Evolutionary conservation across 1,140 invertebrate species (phyloP).

Genomic region (Zaprionus gabonicus): DNA sequence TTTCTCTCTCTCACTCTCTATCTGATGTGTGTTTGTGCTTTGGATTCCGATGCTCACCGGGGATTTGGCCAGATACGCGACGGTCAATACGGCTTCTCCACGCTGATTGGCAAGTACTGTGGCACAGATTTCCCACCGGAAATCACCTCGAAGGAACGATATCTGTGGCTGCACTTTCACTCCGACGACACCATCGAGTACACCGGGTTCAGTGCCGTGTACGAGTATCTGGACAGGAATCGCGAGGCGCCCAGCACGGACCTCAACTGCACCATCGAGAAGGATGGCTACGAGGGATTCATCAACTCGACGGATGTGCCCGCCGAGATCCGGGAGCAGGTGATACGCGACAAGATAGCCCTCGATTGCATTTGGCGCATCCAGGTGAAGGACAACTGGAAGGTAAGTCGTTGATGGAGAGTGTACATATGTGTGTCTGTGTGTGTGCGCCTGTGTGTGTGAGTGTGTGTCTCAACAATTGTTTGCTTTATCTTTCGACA

Average conservation of each 20-base stretch:
- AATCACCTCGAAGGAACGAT: conserved; percentile 90
- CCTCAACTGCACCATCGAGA: conserved; percentile 79
- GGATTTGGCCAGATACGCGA: conserved; percentile 86
- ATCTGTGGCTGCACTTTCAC: conserved; percentile 93
- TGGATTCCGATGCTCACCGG: background rate
- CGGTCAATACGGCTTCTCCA: conserved; percentile 94
- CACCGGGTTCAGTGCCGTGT: conserved; percentile 92
- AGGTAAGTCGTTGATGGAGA: conserved; percentile 85
- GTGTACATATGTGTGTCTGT: background rate
- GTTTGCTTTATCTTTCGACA: conserved; percentile 72
- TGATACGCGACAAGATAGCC: conserved; percentile 84
- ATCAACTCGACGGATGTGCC: conserved; percentile 78
- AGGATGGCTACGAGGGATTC: conserved; percentile 72
- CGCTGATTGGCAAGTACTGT: conserved; percentile 89
- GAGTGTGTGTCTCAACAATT: background rate
- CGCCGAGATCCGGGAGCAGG: conserved; percentile 68
- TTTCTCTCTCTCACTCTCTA: too few relatives aligned
- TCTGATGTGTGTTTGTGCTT: too few relatives aligned
- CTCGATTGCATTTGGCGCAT: conserved; percentile 94
- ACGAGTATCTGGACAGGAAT: conserved; percentile 87
- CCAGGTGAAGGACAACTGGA: conserved; percentile 88
- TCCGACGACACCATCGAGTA: conserved; percentile 94
- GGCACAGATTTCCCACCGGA: conserved; percentile 91
- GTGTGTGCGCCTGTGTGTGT: background rate
- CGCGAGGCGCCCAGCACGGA: conserved; percentile 82